Evolutionary conservation across 2,113 vertebrate genomes (phyloP).

Genomic region (Aythya baeri): DNA sequence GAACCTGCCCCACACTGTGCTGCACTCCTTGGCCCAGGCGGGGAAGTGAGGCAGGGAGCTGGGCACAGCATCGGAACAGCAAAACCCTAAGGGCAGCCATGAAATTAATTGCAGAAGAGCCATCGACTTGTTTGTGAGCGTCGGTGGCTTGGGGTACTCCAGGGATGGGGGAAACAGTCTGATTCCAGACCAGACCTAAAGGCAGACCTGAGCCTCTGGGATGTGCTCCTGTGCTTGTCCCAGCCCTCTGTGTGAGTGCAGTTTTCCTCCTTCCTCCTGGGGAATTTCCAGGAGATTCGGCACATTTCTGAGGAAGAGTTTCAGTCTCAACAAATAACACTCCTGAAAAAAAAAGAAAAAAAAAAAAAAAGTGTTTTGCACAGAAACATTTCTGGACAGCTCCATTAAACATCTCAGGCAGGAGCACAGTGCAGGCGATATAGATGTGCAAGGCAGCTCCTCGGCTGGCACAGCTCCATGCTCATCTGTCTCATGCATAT

Average conservation of each 20-base stretch:
- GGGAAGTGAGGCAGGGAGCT: not conserved
- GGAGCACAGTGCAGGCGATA: not conserved
- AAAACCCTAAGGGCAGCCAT: not conserved
- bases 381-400: not conserved
- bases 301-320: not conserved
- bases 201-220: not conserved
- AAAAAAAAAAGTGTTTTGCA: not conserved
- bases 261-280: not conserved
- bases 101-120: not conserved
- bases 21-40: rapidly evolving
- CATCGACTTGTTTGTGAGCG: not conserved
- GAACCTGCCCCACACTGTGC: not conserved
- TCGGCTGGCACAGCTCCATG: not conserved
- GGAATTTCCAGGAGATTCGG: not conserved
- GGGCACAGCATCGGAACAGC: rapidly evolving
- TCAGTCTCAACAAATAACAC: not conserved
- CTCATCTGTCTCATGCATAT: not conserved
- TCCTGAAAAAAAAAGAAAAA: not conserved
- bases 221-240: not conserved
- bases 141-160: not conserved
- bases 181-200: not conserved
- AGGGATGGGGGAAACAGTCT: too few species aligned
- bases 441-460: not conserved
- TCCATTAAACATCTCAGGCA: not conserved
- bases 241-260: rapidly evolving